Evolutionary conservation across 2,888 invertebrate genomes (phyloP).

Genomic region (Drosophila nr. fundita): DNA sequence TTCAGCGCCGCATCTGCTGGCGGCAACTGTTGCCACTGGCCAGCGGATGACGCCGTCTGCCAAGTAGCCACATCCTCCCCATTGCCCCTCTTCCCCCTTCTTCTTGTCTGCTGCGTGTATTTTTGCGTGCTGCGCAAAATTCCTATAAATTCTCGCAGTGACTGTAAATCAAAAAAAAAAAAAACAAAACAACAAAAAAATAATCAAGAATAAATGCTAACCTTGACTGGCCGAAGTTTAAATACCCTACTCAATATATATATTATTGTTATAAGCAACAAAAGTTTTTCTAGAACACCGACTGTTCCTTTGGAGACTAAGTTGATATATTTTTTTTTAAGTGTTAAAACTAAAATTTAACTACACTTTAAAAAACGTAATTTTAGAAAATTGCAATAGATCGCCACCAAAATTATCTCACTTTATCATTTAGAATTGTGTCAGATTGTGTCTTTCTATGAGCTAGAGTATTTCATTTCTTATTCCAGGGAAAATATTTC

Average conservation of each 20-base stretch:
- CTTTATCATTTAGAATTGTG: neutral
- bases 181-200: conserved; percentile 4
- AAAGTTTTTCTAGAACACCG: neutral
- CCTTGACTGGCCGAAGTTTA: neutral
- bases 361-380: neutral
- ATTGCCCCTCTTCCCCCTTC: neutral
- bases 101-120: conserved; percentile 6
- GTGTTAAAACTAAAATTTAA: neutral
- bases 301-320: neutral
- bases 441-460: neutral
- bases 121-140: conserved; percentile 63
- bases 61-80: conserved; percentile 36
- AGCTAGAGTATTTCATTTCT: no score
- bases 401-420: neutral
- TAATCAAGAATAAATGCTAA: neutral
- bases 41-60: conserved; percentile 32
- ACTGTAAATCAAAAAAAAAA: conserved; percentile 66
- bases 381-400: neutral
- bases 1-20: conserved; percentile 41
- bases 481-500: neutral
- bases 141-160: conserved; percentile 50
- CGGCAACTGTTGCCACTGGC: neutral
- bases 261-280: neutral
- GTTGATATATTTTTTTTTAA: neutral
- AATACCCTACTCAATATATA: neutral